Evolutionary conservation across 1,140 invertebrate species (phyloP).

Genomic region (Stegodyphus dumicola): DNA sequence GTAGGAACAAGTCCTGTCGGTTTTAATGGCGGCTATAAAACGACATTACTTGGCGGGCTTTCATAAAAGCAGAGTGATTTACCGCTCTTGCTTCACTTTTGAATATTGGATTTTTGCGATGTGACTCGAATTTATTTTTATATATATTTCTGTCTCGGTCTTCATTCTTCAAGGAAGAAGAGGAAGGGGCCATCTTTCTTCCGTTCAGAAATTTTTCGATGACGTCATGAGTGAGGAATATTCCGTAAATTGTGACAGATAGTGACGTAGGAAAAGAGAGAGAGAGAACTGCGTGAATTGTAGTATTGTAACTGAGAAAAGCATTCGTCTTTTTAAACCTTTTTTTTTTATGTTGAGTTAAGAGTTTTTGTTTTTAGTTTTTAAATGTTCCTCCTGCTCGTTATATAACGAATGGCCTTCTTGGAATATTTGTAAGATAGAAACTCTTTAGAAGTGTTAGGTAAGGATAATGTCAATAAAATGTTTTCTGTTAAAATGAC

Average conservation of each 20-base stretch:
- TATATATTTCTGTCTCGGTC: conserved; percentile 42
- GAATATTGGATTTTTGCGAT: conserved; percentile 61
- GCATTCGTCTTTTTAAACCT: no score
- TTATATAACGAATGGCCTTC: no score
- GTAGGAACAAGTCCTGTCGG: conserved; percentile 43
- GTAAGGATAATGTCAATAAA: no score
- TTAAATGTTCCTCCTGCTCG: no score
- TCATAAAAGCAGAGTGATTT: conserved; percentile 58
- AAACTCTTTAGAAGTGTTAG: no score
- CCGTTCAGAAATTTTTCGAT: conserved; percentile 19
- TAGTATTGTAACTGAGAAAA: no score
- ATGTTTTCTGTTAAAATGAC: no score
- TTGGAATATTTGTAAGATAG: no score
- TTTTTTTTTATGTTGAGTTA: no score
- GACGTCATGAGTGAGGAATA: background rate
- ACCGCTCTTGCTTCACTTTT: conserved; percentile 51
- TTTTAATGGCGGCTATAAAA: conserved; percentile 58
- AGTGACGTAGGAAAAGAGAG: no score
- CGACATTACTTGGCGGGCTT: conserved; percentile 56
- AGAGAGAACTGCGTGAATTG: no score
- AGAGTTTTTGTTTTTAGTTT: no score
- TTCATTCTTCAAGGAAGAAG: conserved; percentile 9
- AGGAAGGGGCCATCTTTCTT: background rate
- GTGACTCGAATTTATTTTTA: conserved; percentile 55
- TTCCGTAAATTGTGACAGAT: background rate